phyloP scores from a whole-genome alignment of 2,797 vertebrate genomes.

The Platalea minor region DNA sequence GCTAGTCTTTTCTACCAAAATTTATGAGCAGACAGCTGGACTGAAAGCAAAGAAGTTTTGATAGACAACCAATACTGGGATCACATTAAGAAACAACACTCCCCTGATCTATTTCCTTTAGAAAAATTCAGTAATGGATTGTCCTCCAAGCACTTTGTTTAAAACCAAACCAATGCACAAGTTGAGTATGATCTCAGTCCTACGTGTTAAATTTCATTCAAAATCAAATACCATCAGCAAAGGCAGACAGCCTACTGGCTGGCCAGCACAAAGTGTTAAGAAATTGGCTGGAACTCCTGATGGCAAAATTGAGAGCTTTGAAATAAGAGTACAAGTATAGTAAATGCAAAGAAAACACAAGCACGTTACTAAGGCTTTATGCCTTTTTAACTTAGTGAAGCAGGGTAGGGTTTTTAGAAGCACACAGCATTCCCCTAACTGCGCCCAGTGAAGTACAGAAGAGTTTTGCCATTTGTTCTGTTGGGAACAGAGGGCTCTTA shows the following conservation, averaged over 20 bases:
- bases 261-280: not conserved
- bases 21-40: slow-evolving; percentile 56
- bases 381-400: not conserved
- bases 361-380: not conserved
- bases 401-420: not conserved
- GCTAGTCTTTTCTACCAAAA: slow-evolving; percentile 11
- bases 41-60: not conserved
- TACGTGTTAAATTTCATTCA: not conserved
- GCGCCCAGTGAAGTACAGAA: not conserved
- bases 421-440: not conserved
- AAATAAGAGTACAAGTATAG: not conserved
- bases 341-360: not conserved
- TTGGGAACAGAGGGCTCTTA: not conserved
- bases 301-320: not conserved
- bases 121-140: not conserved
- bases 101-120: not conserved
- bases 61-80: not conserved
- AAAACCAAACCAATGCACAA: not conserved
- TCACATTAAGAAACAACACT: not conserved
- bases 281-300: not conserved
- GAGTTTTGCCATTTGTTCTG: not conserved
- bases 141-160: not conserved
- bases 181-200: not conserved
- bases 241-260: not conserved
- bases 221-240: not conserved